Conservation (phyloP, 2,888 invertebrate species). For the Oscheius sp. region DNA sequence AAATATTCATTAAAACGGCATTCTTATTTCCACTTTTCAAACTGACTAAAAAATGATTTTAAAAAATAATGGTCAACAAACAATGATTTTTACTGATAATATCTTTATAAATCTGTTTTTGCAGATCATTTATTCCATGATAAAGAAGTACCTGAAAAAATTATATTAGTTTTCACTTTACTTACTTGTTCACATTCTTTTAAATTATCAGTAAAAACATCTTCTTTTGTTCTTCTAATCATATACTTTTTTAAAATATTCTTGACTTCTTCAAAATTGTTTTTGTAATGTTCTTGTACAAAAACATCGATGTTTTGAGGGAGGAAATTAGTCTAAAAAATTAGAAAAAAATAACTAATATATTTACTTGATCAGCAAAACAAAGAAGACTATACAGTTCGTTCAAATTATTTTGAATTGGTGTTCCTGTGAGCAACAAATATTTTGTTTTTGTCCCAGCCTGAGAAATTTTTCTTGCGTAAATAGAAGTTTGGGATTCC, state of each 20-base stretch:
- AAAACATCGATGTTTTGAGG: conserved; percentile 69
- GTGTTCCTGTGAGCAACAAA: conserved; percentile 72
- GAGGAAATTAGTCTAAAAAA: background rate
- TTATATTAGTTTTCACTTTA: no score
- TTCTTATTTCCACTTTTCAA: conserved; percentile 2
- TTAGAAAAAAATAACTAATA: conserved; percentile 33
- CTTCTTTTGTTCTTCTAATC: conserved; percentile 71
- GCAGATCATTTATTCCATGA: conserved; percentile 71
- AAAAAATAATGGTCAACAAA: background rate
- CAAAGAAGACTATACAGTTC: conserved; percentile 72
- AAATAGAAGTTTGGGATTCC: conserved; percentile 29
- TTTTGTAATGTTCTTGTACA: conserved; percentile 27
- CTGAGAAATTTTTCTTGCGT: no score
- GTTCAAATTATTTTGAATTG: conserved; percentile 72
- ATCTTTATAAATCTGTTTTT: conserved; percentile 72
- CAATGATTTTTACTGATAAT: conserved; percentile 70
- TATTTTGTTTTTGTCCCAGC: background rate
- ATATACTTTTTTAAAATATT: conserved; percentile 70
- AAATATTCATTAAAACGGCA: conserved; percentile 61
- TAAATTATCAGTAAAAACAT: conserved; percentile 68
- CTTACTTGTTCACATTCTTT: conserved; percentile 16
- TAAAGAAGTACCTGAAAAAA: conserved; percentile 72
- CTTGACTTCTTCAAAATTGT: conserved; percentile 62
- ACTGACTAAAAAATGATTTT: background rate
- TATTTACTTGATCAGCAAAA: conserved; percentile 67